Percentiles rank a stretch among this genome's conserved stretches.
phyloP scores from a whole-genome alignment of 1,140 invertebrate species.

The Anastrepha obliqua region DNA sequence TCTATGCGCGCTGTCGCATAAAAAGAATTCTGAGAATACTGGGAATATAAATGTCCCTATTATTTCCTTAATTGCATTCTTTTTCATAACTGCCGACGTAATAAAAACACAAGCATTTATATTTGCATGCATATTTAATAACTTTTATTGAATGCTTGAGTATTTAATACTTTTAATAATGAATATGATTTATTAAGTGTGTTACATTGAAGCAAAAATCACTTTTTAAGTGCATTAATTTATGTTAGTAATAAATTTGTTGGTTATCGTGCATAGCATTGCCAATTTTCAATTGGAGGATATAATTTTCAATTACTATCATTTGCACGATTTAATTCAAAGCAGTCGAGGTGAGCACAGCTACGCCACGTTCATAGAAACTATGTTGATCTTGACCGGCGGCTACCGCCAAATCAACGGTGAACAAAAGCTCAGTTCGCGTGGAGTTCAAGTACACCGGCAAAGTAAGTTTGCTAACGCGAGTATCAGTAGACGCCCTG shows the following conservation, averaged over 20 bases:
- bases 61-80: neutral
- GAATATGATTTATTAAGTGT: neutral
- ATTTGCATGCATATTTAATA: neutral
- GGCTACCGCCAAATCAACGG: slow-evolving; percentile 93
- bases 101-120: neutral
- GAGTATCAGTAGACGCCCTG: slow-evolving; percentile 76
- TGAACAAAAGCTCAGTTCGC: slow-evolving; percentile 94
- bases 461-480: slow-evolving; percentile 85
- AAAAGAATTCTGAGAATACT: neutral
- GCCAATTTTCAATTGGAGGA: too few species aligned
- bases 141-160: slow-evolving; percentile 36
- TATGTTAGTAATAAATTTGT: neutral
- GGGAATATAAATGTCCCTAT: neutral
- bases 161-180: slow-evolving; percentile 17
- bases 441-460: slow-evolving; percentile 98
- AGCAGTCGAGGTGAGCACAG: slow-evolving; percentile 92
- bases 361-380: slow-evolving; percentile 98
- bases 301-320: neutral
- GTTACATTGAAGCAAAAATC: slow-evolving; percentile 32
- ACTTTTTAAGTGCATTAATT: neutral
- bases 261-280: too few species aligned
- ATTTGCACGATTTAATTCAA: slow-evolving; percentile 82
- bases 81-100: neutral
- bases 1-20: neutral
- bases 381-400: slow-evolving; percentile 90